Percentiles rank a stretch among this genome's conserved stretches.
Conservation (phyloP, 2,888 invertebrate species). For the Drosophila pseudotalamancana region DNA sequence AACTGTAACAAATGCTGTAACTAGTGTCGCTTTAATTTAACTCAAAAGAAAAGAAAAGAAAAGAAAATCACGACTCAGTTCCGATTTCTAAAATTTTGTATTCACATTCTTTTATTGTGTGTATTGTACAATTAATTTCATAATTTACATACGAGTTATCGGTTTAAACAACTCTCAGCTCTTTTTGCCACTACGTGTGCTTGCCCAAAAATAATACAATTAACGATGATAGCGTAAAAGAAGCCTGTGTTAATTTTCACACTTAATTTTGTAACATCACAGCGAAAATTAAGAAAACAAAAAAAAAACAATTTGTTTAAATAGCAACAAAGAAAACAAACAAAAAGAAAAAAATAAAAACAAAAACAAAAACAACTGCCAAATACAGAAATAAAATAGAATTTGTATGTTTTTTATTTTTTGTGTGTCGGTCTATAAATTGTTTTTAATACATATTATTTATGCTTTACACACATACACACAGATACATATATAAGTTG, state of each 20-base stretch:
- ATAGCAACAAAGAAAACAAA: constrained; percentile 2
- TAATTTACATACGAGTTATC: constrained; percentile 22
- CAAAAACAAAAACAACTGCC: constrained; percentile 41
- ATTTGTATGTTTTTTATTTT: constrained; percentile 9
- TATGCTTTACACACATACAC: not conserved
- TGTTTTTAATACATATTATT: constrained; percentile 8
- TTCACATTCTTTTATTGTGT: constrained; percentile 7
- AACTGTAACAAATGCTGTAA: constrained; percentile 71
- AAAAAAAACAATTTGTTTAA: constrained; percentile 20
- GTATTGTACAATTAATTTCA: constrained; percentile 25
- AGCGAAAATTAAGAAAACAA: constrained; percentile 12
- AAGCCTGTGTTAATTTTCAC: constrained; percentile 15
- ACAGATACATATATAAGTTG: not conserved
- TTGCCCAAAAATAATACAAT: constrained; percentile 14
- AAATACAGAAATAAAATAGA: constrained; percentile 34
- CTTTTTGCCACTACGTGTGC: constrained; percentile 17
- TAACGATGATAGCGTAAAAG: not conserved
- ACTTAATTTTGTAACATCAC: constrained; percentile 42
- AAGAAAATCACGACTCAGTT: constrained; percentile 6
- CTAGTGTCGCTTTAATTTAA: constrained; percentile 72
- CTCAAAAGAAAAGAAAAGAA: constrained; percentile 35
- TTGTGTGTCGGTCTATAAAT: constrained; percentile 7
- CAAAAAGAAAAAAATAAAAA: constrained; percentile 18
- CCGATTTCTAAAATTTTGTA: constrained; percentile 5
- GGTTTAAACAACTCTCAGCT: constrained; percentile 1